Base-by-base conservation (phyloP, 1,140 invertebrate genomes). In the Ostrea denselamellosa region DNA sequence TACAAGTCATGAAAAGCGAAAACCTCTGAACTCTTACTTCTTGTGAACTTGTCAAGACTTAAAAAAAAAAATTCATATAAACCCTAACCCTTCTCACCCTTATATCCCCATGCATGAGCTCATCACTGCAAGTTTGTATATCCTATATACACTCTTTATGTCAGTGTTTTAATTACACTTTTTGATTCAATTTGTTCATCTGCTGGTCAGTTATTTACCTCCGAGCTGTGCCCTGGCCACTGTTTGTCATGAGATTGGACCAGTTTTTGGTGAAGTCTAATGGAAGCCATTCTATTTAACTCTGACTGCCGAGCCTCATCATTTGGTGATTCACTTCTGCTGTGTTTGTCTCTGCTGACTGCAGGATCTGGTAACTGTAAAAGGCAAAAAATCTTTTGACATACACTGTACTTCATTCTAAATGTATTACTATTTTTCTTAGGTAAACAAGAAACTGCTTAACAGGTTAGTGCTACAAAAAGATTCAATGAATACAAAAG, bases 241-340 rank as follows among this genome's bases (percentile, higher is more conserved):
- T 83, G 90, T 87, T 91, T 91, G 62, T 91, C 91, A 90, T 90
- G 90, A 77, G 91, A 90, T 87, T 91, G 89, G 82, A 90, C 81
- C 12, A 90, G 86, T 34, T 87, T 82, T 53, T 90, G 89, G 17
- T 90, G 90, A 44, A 91, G 83, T 71, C 90, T 68, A 9, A 91
- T 85, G 17, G 90, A 91, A 8, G 90, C 90, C 19, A 90, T 84
- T 9, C 90, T 85, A 34, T 90, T 88, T 0, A 90, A 56, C 10
- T 87, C 86, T 8, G 86, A 89, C 84, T 89, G 89, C 19, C 86
- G 84, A 5, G 68, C 68, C 22, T 89, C 86, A 56, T 68, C 83
- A 25, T 85, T 77, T 5, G 88, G 88, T 5, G 86, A 85, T 65
- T 87, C 86, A 83, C 82, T 83, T 52, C 82, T 83, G 22, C 8